phyloP scores from a whole-genome alignment of 2,797 vertebrate species.

The Chromobotia macracanthus region DNA sequence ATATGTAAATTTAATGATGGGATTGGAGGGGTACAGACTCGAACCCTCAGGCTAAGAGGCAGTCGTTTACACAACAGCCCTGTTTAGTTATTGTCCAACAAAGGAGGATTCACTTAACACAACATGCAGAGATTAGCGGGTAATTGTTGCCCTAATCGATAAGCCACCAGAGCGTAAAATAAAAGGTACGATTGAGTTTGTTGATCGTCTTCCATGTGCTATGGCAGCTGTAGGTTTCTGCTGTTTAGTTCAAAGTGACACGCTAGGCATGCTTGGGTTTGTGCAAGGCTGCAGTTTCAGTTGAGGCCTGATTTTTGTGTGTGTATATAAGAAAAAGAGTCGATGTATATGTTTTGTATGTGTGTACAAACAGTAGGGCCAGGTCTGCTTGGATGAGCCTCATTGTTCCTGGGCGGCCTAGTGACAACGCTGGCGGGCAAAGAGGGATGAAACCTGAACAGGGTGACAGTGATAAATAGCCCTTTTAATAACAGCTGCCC shows the following conservation, averaged over 20 bases:
- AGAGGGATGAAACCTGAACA: slow-evolving; percentile 80
- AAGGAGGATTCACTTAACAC: slow-evolving; percentile 83
- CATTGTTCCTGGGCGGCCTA: slow-evolving; percentile 82
- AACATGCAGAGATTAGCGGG: slow-evolving; percentile 81
- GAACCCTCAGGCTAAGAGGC: slow-evolving; percentile 79
- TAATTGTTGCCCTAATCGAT: slow-evolving; percentile 88
- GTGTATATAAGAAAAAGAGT: slow-evolving; percentile 52
- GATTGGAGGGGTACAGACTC: slow-evolving; percentile 70
- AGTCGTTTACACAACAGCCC: slow-evolving; percentile 75
- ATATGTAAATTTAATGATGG: slow-evolving; percentile 71
- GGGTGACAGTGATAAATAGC: slow-evolving; percentile 87
- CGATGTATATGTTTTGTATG: slow-evolving; percentile 59
- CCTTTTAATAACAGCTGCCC: slow-evolving; percentile 88
- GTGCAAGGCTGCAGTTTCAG: slow-evolving; percentile 48
- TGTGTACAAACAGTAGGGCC: slow-evolving; percentile 60
- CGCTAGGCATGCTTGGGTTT: slow-evolving; percentile 46
- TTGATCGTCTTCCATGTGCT: slow-evolving; percentile 60
- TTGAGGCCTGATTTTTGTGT: slow-evolving; percentile 54
- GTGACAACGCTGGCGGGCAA: slow-evolving; percentile 82
- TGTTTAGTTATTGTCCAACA: slow-evolving; percentile 88
- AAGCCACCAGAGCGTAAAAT: slow-evolving; percentile 84
- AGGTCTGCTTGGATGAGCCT: slow-evolving; percentile 77
- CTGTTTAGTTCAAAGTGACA: slow-evolving; percentile 46
- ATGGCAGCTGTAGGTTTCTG: slow-evolving; percentile 57
- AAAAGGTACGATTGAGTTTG: slow-evolving; percentile 74